Evolutionary conservation across 2,113 vertebrate genomes (phyloP).

Genomic region (Scomber japonicus): DNA sequence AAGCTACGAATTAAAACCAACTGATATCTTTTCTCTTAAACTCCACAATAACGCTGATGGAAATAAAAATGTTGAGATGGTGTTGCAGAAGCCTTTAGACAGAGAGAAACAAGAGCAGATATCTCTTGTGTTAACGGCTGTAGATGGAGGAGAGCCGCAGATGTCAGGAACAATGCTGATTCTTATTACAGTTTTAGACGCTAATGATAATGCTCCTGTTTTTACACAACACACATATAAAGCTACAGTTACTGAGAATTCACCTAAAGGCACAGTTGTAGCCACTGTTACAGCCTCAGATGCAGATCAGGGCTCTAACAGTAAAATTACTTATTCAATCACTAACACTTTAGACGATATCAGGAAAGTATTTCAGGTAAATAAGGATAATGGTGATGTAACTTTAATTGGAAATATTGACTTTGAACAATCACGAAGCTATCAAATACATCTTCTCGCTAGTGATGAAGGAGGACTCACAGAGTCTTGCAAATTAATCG

Average conservation of each 20-base stretch:
- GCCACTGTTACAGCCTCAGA: constrained; percentile 81
- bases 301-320: constrained; percentile 81
- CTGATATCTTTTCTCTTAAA: constrained; percentile 73
- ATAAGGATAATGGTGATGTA: constrained; percentile 76
- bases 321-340: constrained; percentile 81
- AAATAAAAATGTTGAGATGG: constrained; percentile 66
- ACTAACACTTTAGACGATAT: constrained; percentile 55
- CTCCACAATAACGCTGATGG: constrained; percentile 54
- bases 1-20: constrained; percentile 80
- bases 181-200: constrained; percentile 65
- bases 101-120: constrained; percentile 50
- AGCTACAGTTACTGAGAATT: constrained; percentile 77
- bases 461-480: constrained; percentile 78
- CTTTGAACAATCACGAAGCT: constrained; percentile 79
- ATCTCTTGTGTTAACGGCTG: constrained; percentile 61
- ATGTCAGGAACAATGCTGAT: constrained; percentile 64
- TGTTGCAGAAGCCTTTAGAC: constrained; percentile 67
- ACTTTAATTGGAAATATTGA: constrained; percentile 75
- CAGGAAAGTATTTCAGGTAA: constrained; percentile 76
- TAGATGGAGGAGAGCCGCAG: constrained; percentile 65
- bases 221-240: constrained; percentile 74
- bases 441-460: constrained; percentile 80
- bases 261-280: constrained; percentile 45
- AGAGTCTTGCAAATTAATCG: constrained; percentile 75
- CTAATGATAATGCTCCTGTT: constrained; percentile 76